Conservation (phyloP, 2,797 vertebrate species). For the Mus spretus region DNA sequence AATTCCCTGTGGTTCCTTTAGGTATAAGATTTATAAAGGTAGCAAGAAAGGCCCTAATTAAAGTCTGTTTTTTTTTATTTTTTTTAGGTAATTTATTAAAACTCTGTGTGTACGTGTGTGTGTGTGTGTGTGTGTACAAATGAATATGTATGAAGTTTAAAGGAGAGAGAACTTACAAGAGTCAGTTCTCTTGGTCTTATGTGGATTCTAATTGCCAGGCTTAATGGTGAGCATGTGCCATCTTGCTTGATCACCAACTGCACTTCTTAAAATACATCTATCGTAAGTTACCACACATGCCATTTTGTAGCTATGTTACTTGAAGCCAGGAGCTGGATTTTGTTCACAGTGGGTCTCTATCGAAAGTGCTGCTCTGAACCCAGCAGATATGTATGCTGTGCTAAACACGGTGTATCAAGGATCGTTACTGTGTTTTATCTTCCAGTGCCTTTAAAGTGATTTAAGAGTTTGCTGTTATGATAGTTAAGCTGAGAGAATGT, state of each 20-base stretch:
- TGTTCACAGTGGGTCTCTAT: accelerated
- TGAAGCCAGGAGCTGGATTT: neutral
- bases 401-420: neutral
- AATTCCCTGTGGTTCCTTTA: neutral
- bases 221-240: neutral
- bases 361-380: neutral
- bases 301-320: no score
- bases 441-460: conserved; percentile 18
- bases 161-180: neutral
- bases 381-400: neutral
- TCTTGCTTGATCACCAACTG: neutral
- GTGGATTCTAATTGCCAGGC: neutral
- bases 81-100: neutral
- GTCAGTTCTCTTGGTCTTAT: neutral
- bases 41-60: neutral
- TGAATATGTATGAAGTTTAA: neutral
- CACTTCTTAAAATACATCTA: neutral
- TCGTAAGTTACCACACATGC: neutral
- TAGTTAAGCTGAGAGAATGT: conserved; percentile 52
- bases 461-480: conserved; percentile 38
- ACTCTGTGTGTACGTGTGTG: neutral
- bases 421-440: neutral
- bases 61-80: neutral
- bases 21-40: neutral
- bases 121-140: neutral